A percentile compares a stretch with the other conserved stretches of the same genome.
phyloP scores from a whole-genome alignment of 2,888 invertebrate genomes.

The Tinea pellionella region DNA sequence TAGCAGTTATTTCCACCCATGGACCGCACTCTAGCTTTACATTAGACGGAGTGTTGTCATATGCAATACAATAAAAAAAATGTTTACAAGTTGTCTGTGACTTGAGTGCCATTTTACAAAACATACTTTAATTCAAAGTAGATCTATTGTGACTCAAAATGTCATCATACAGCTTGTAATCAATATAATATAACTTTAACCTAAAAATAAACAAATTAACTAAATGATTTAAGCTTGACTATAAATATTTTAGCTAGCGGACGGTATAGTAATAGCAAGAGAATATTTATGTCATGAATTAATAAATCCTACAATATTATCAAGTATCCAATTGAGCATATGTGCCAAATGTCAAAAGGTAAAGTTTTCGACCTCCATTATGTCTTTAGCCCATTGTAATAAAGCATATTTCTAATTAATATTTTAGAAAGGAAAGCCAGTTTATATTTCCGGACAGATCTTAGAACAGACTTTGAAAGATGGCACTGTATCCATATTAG shows the following conservation, averaged over 20 bases:
- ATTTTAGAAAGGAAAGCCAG: slow-evolving; percentile 43
- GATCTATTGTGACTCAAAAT: too few species aligned
- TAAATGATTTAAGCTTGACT: slow-evolving; percentile 15
- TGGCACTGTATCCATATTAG: slow-evolving; percentile 25
- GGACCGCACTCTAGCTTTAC: too few species aligned
- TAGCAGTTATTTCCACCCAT: too few species aligned
- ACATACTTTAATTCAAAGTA: too few species aligned
- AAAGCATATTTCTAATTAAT: not conserved
- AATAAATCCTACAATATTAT: slow-evolving; percentile 23
- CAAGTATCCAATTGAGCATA: slow-evolving; percentile 40
- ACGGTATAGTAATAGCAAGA: slow-evolving; percentile 40
- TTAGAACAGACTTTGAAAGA: slow-evolving; percentile 25
- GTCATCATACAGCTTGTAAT: too few species aligned
- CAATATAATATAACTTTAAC: too few species aligned
- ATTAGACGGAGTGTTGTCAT: too few species aligned
- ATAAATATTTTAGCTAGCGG: not conserved
- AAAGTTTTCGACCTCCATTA: slow-evolving; percentile 7
- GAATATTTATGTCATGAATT: slow-evolving; percentile 43
- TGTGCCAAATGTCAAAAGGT: slow-evolving; percentile 47
- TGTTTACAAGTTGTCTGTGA: too few species aligned
- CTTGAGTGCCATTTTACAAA: too few species aligned
- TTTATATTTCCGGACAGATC: slow-evolving; percentile 40
- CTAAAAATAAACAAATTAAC: too few species aligned
- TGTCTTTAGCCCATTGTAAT: too few species aligned
- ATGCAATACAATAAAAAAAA: too few species aligned